These are phyloP conservation scores for Caenorhabditis macrosperma DNA, from an alignment of 2,888 invertebrate species.

Conservation along the genomic window DNA sequence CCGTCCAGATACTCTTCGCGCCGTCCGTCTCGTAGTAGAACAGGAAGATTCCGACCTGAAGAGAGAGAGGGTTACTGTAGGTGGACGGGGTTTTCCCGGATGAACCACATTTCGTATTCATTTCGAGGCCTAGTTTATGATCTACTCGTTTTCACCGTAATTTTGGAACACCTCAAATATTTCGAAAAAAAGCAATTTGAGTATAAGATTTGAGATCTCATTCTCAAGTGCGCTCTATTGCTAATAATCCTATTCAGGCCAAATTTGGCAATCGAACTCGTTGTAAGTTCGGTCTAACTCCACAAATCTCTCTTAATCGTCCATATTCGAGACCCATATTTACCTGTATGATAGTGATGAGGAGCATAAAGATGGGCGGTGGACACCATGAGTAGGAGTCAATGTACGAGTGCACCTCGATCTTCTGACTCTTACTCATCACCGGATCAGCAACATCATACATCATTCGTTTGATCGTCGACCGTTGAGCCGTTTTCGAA, in stretches of 20 bases:
- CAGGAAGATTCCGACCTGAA: slow-evolving; percentile 83
- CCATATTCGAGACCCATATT: not conserved
- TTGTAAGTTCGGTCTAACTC: too few species aligned
- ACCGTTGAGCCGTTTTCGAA: slow-evolving; percentile 55
- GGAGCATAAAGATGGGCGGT: slow-evolving; percentile 92
- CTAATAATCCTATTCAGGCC: too few species aligned
- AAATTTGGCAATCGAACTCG: too few species aligned
- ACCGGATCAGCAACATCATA: slow-evolving; percentile 64
- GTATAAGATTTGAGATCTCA: too few species aligned
- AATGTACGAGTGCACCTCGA: slow-evolving; percentile 68
- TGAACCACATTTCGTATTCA: too few species aligned
- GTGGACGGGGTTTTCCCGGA: too few species aligned
- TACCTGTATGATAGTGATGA: slow-evolving; percentile 87
- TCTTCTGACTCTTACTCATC: slow-evolving; percentile 43
- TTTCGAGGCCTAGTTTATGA: too few species aligned
- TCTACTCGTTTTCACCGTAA: too few species aligned
- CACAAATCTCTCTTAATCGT: not conserved
- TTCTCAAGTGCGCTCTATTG: too few species aligned
- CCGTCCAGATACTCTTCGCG: slow-evolving; percentile 81
- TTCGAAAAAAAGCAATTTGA: too few species aligned
- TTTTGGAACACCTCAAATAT: too few species aligned
- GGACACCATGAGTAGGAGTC: slow-evolving; percentile 84
- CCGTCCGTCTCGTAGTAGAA: slow-evolving; percentile 81
- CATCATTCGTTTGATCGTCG: slow-evolving; percentile 53
- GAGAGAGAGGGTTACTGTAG: too few species aligned